Evolutionary conservation across 2,888 invertebrate species (phyloP).

Genomic region (Drosophila mulleri): DNA sequence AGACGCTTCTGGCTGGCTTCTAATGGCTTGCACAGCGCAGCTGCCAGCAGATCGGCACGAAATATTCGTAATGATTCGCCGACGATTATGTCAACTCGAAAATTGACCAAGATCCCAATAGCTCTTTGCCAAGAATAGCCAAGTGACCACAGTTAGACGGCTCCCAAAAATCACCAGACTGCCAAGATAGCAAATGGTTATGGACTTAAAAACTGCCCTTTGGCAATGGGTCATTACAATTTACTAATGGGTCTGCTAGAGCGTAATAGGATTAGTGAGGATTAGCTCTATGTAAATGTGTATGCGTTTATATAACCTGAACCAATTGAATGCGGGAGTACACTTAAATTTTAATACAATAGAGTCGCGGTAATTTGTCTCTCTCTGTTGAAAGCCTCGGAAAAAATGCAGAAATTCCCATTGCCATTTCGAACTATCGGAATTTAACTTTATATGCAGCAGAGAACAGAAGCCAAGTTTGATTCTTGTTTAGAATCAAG

Average conservation of each 20-base stretch:
- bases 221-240: background rate
- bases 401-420: too few relatives aligned
- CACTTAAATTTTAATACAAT: too few relatives aligned
- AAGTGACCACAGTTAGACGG: background rate
- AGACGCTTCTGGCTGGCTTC: constrained; percentile 46
- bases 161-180: background rate
- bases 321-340: background rate
- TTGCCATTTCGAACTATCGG: background rate
- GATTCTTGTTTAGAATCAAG: background rate
- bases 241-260: background rate
- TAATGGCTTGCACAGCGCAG: constrained; percentile 32
- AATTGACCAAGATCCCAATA: constrained; percentile 4
- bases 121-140: constrained; percentile 36
- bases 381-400: too few relatives aligned
- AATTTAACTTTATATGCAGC: background rate
- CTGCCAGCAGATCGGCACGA: constrained; percentile 27
- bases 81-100: constrained; percentile 49
- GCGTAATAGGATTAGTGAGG: background rate
- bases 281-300: background rate
- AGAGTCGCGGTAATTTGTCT: too few relatives aligned
- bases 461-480: background rate
- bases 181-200: constrained; percentile 5
- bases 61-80: constrained; percentile 13
- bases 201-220: background rate
- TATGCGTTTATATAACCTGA: background rate